Percentiles rank a stretch among this genome's conserved stretches.
These are phyloP conservation scores for Gasterosteus nipponicus DNA, from an alignment of 2,113 vertebrate genomes.

Conservation along the genomic window DNA sequence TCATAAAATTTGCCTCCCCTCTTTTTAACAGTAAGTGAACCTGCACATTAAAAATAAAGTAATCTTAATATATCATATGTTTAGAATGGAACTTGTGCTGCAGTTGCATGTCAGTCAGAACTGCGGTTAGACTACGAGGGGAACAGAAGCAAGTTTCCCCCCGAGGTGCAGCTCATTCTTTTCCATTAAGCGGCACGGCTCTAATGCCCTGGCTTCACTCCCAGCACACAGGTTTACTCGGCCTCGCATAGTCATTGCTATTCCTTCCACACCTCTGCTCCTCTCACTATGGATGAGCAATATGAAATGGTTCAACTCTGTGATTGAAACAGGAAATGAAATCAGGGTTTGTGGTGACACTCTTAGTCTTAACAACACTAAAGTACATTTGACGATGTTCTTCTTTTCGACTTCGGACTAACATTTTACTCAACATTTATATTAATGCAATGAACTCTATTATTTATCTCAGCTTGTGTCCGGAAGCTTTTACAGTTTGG, in stretches of 20 bases:
- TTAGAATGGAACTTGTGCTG: slow-evolving; percentile 1
- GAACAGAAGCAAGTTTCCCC: slow-evolving; percentile 43
- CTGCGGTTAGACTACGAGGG: slow-evolving; percentile 6
- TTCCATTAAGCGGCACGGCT: slow-evolving; percentile 55
- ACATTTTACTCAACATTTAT: slow-evolving; percentile 18
- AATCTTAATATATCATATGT: slow-evolving; percentile 19
- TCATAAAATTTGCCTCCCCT: slow-evolving; percentile 22
- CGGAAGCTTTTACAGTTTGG: slow-evolving; percentile 7
- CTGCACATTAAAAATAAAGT: slow-evolving; percentile 3
- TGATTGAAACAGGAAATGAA: slow-evolving; percentile 66
- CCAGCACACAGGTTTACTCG: slow-evolving; percentile 21
- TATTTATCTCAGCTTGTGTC: slow-evolving; percentile 4
- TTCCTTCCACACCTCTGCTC: slow-evolving; percentile 74
- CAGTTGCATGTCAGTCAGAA: slow-evolving; percentile 16
- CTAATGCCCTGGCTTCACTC: slow-evolving; percentile 57
- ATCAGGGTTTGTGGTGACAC: slow-evolving; percentile 56
- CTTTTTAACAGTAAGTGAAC: slow-evolving; percentile 3
- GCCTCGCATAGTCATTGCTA: slow-evolving; percentile 73
- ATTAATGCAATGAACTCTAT: slow-evolving; percentile 6
- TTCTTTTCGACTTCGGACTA: slow-evolving; percentile 18
- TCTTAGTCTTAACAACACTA: slow-evolving; percentile 30
- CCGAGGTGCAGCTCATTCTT: slow-evolving; percentile 49
- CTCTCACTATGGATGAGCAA: slow-evolving; percentile 59
- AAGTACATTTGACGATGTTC: slow-evolving; percentile 10
- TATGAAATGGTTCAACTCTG: slow-evolving; percentile 67